A percentile compares a stretch with the other conserved stretches of the same genome.
These are phyloP conservation scores for Tortrix viridana DNA, from an alignment of 2,888 invertebrate species.

Conservation along the genomic window DNA sequence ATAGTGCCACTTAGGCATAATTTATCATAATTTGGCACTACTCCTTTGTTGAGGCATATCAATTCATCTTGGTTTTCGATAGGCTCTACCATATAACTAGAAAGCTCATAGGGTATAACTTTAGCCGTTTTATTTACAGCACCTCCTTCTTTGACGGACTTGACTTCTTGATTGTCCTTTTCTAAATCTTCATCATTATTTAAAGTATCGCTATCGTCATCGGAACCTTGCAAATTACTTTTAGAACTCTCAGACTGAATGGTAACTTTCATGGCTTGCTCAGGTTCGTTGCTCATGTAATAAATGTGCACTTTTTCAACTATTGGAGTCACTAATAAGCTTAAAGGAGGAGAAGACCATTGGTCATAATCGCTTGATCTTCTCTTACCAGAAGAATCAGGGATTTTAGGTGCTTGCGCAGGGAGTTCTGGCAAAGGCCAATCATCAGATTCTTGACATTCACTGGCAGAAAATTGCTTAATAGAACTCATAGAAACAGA, in stretches of 20 bases:
- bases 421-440: conserved; percentile 91
- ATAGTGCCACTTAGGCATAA: conserved; percentile 78
- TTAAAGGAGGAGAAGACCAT: conserved; percentile 92
- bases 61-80: conserved; percentile 71
- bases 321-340: conserved; percentile 87
- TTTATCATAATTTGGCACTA: conserved; percentile 76
- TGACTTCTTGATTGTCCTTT: conserved; percentile 81
- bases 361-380: conserved; percentile 89
- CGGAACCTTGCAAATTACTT: conserved; percentile 86
- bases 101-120: conserved; percentile 78
- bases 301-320: conserved; percentile 92
- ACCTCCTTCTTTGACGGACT: conserved; percentile 66
- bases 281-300: conserved; percentile 90
- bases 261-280: conserved; percentile 90
- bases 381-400: conserved; percentile 55
- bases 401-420: conserved; percentile 73
- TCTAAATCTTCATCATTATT: conserved; percentile 86
- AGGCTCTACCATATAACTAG: conserved; percentile 80
- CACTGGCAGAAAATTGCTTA: conserved; percentile 79
- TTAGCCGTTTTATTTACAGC: conserved; percentile 66
- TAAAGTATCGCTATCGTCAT: conserved; percentile 87
- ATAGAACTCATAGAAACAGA: conserved; percentile 66
- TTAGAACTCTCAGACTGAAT: conserved; percentile 87
- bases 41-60: conserved; percentile 68
- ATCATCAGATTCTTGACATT: conserved; percentile 90